Base-by-base conservation (phyloP, 2,113 vertebrate species). In the Boulengeromyrus knoepffleri region DNA sequence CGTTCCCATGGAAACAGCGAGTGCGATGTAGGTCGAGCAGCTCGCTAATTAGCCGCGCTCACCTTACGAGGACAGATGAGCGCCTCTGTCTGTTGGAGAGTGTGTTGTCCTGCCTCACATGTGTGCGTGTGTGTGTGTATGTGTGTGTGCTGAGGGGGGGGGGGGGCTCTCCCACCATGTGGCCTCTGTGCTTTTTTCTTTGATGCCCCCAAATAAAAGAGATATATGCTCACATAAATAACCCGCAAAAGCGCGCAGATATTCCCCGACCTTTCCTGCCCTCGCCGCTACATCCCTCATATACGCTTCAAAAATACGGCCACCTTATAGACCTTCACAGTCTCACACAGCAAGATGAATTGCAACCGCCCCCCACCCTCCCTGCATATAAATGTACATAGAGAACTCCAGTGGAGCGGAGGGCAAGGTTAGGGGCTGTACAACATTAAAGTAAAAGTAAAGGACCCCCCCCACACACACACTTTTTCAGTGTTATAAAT, bases 251-350 rank as follows among this genome's bases (percentile, higher is more conserved):
- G 91, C 94, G 95, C 92, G 90, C 89, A 96, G 94, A 96, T 94
- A 96, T 95, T 95, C 96, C 96, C 27, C 70, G 49, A 31, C 50
- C 93, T 92, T 94, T 94, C 3, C 31, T 53, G 91, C 94, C 88
- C 47, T 77, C 56, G 15, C 62, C 21, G 5, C 88, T 97, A 95
- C 80, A 19, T 84, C 53, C 10, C 88, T 97, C 95, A 97, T 97
- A 97, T 97, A 95, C 96, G 97, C 95, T 96, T 97, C 91, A 96
- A 96, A 96, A 96, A 96, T 90, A 90, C 24, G 42, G 93, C 93
- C 96, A 94, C 95, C 96, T 96, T 95, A 93, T 92, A 95, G 95
- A 97, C 95, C 95, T 95, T 95, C 94, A 94, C 94, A 95, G 95
- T 95, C 96, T 97, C 95, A 96, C 96, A 94, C 95, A 95, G 94